Conservation (phyloP, 2,113 vertebrate genomes). For the Atlantisia rogersi region DNA sequence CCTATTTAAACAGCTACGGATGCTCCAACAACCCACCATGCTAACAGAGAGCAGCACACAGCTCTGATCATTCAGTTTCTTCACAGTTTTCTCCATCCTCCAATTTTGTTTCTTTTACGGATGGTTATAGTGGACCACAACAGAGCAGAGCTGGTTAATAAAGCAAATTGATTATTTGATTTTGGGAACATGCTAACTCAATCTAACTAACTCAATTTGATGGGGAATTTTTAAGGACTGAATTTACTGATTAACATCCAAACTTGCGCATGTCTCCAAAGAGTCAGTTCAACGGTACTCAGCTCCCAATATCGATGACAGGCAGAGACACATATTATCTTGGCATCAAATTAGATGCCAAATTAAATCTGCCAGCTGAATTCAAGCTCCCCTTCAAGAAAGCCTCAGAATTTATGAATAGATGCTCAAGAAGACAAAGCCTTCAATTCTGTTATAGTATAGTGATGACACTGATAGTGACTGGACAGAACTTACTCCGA, state of each 20-base stretch:
- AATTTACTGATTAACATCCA: background rate
- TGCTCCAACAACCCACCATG: background rate
- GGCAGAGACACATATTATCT: background rate
- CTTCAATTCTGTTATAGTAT: background rate
- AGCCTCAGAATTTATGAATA: background rate
- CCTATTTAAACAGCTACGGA: background rate
- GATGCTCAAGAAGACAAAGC: background rate
- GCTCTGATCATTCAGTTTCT: background rate
- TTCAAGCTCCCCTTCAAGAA: background rate
- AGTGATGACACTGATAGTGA: background rate
- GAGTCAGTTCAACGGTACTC: background rate
- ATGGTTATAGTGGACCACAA: background rate
- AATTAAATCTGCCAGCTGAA: background rate
- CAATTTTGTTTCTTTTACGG: background rate
- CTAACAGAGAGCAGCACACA: background rate
- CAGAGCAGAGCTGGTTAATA: background rate
- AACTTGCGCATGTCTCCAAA: background rate
- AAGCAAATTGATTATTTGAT: background rate
- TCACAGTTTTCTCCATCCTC: background rate
- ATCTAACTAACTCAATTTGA: background rate
- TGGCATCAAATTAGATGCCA: background rate
- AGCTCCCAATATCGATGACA: background rate
- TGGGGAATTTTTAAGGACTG: background rate
- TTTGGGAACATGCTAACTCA: background rate
- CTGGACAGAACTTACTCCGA: background rate